Conservation (phyloP, 2,797 vertebrate species). For the Clarias pachynema region DNA sequence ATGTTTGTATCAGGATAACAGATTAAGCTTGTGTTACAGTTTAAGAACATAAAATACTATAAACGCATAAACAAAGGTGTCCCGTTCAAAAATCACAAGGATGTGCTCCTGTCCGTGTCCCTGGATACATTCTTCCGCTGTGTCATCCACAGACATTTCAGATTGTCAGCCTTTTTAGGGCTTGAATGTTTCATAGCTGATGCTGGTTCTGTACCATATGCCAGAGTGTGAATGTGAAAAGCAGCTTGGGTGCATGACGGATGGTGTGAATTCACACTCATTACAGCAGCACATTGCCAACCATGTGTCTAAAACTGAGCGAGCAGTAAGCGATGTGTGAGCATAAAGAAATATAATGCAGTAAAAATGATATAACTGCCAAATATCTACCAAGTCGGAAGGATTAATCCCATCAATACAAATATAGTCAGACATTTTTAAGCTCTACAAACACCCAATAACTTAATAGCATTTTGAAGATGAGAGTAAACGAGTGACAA, state of each 20-base stretch:
- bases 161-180: slow-evolving; percentile 9
- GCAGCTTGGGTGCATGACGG: slow-evolving; percentile 5
- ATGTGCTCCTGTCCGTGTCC: background rate
- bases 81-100: background rate
- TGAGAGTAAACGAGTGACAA: background rate
- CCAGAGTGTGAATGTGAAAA: slow-evolving; percentile 13
- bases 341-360: background rate
- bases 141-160: slow-evolving; percentile 13
- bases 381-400: background rate
- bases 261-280: slow-evolving; percentile 41
- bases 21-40: background rate
- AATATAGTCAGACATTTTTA: background rate
- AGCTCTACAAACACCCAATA: background rate
- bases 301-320: slow-evolving; percentile 4
- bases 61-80: background rate
- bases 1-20: background rate
- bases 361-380: background rate
- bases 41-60: background rate
- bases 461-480: no score
- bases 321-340: background rate
- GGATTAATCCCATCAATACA: background rate
- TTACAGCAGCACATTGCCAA: slow-evolving; percentile 12
- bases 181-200: slow-evolving; percentile 17
- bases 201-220: slow-evolving; percentile 16
- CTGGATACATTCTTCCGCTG: background rate